These are phyloP conservation scores for Peromyscus melanophrys DNA, from an alignment of 2,797 vertebrate species.

Conservation along the genomic window DNA sequence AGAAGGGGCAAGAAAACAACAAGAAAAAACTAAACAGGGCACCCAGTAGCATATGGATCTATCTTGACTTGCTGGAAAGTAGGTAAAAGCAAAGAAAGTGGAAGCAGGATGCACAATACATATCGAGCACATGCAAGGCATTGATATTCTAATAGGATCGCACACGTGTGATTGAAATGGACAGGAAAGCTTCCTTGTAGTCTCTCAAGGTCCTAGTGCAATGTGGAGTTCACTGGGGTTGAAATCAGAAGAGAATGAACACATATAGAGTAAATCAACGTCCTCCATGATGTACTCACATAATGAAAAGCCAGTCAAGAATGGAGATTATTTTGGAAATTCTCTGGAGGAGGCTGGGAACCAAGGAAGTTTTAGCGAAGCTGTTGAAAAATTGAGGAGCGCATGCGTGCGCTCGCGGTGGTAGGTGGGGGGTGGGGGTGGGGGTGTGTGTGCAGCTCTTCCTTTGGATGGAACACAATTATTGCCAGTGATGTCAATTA, in stretches of 20 bases:
- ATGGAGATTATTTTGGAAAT: background rate
- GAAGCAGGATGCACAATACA: background rate
- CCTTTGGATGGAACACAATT: background rate
- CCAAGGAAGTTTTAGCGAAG: background rate
- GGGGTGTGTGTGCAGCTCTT: background rate
- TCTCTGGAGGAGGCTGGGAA: background rate
- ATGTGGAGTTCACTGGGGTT: background rate
- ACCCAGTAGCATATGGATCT: background rate
- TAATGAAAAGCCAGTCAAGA: background rate
- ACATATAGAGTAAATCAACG: background rate
- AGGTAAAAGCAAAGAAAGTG: background rate
- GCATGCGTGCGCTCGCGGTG: no score
- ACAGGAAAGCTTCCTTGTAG: background rate
- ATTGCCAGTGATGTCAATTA: background rate
- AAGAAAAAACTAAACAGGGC: background rate
- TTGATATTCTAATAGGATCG: background rate
- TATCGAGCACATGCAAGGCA: background rate
- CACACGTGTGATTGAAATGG: background rate
- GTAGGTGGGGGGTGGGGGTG: no score
- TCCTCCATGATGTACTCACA: background rate
- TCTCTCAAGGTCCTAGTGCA: no score
- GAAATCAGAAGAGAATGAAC: constrained; percentile 6
- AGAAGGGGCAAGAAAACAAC: background rate
- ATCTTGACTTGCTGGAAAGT: background rate
- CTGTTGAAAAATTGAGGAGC: background rate